Evolutionary conservation across 2,113 vertebrate species (phyloP), one percentile per base, ranked within the genome.

Genomic region (Oreamnos americanus): DNA sequence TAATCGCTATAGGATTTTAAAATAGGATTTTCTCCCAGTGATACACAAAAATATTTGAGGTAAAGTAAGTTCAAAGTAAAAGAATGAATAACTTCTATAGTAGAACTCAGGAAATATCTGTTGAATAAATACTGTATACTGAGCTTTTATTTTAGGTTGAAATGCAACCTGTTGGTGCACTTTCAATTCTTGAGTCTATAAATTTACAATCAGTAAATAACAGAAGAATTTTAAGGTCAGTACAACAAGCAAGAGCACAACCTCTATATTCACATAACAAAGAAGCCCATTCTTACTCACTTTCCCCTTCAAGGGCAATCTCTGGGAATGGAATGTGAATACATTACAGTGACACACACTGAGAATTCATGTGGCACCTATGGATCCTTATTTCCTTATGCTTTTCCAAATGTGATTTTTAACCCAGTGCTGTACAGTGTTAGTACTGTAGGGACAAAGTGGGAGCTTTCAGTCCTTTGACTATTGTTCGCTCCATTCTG

Each of bases 341-440:
- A 78, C 49, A 71, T 28, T 74, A 25, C 9, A 93, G 47, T 30
- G 55, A 92, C 57, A 58, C 21, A 51, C 2, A 86, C n/a, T 82
- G 33, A 83, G 67, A 36, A 13, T 81, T 87, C 43, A 39, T 47
- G 33, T 25, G 43, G 39, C 30, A 62, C 36, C 45, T 87, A 85
- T 91, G 60, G 55, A 83, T 89, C 74, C 88, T 94, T 30, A 78
- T 2, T 49, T 17, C 30, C 21, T 36, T 30, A 53, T 67, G 19
- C 14, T 78, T 97, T 79, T 84, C 39, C 7, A 94, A 95, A 92
- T 45, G 45, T 45, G 36, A 47, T n/a, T 36, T 96, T 94, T 94
- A 84, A n/a, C 25, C 10, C 12, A 87, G 26, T n/a, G 83, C 30
- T 23, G 81, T 45, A 84, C 26, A 39, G 76, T 78, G 43, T 30